Evolutionary conservation across 2,113 vertebrate genomes (phyloP), one percentile per base, ranked within the genome.

Genomic region (Coptodon rendalli): DNA sequence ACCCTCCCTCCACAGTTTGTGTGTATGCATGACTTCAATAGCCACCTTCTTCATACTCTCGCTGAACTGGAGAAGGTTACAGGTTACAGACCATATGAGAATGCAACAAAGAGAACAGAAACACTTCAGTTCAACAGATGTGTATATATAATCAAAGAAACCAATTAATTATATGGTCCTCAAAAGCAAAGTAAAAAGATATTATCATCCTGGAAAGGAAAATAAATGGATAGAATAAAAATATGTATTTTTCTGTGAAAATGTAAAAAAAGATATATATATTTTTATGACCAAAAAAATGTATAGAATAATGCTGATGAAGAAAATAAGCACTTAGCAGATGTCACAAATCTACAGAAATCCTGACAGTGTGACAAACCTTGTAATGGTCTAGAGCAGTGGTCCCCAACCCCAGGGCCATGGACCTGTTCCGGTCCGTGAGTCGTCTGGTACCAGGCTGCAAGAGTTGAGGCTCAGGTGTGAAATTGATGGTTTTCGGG

Each of bases 1-100:
- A 78, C 76, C 19, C 52, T 10, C 73, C 61, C 31, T 61, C 56
- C 52, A 56, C 53, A 29, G 40, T 54, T 76, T 90, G 43, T 54
- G 61, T 76, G 54, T 50, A 48, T 71, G 71, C 10, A 31, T 53
- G 38, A 68, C 53, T 86, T 78, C 38, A 63, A 86, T 6, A 85
- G 81, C 31, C 82, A 85, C 48, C 38, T 22, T 78, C 17, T 31
- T 59, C 9, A 34, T 34, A 16, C 40, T 85, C 73, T 52, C 7
- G n/a, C 36, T n/a, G 36, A 71, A 56, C 11, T 45, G 80, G 5
- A 40, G 52, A 53, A 71, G 43, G 61, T 50, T 19, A 40, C 82
- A 54, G 71, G 71, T 78, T 78, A 78, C 6, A 78, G 45, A 52
- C 45, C 73, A 78, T 52, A 52, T 61, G 10, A 40, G n/a, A 53